Evolutionary conservation across 2,888 invertebrate genomes (phyloP), one percentile per base, ranked within the genome.

Genomic region (Ashinkailepas kermadecensis): DNA sequence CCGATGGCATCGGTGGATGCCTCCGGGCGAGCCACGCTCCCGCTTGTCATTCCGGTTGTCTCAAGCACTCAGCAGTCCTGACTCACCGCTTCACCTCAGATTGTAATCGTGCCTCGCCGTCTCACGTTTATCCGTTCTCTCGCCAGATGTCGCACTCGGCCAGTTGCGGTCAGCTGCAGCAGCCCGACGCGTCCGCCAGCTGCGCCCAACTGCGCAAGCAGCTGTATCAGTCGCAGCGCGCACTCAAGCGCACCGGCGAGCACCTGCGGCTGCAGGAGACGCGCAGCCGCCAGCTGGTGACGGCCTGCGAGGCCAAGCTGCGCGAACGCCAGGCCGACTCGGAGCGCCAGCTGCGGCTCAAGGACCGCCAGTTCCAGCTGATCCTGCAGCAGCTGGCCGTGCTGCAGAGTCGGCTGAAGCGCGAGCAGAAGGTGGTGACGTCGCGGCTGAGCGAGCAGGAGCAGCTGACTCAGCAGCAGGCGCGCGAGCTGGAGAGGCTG

Each of bases 341-440:
- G 81, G 88, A 90, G 58, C 90, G 90, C 82, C 92, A 92, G 86
- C 90, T 90, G 83, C 89, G 90, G 7, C 89, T 92, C 9, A 89
- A 92, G 70, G 92, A 93, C 87, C 91, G 91, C 86, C 93, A 93
- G 86, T 89, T 93, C 57, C 91, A 92, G 9, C 89, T 91, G 84
- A 92, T 94, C 58, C 88, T 93, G 13, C 89, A 92, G 80, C 92
- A 93, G 8, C 88, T 94, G 82, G 90, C 93, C 70, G 90, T 92
- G 70, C 90, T 93, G 81, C 93, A 94, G 87, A 92, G 93, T 11
- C 89, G 93, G 11, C 88, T 94, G 56, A 21, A 59, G 58, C 58
- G 79, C 23, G 93, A 94, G 86, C 93, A 93, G 86, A 91, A 92
- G 85, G 91, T 91, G 85, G 92, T 94, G 84, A 90, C 91, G 83